These are phyloP conservation scores for Podiceps cristatus DNA, from an alignment of 2,113 vertebrate species.

Conservation along the genomic window DNA sequence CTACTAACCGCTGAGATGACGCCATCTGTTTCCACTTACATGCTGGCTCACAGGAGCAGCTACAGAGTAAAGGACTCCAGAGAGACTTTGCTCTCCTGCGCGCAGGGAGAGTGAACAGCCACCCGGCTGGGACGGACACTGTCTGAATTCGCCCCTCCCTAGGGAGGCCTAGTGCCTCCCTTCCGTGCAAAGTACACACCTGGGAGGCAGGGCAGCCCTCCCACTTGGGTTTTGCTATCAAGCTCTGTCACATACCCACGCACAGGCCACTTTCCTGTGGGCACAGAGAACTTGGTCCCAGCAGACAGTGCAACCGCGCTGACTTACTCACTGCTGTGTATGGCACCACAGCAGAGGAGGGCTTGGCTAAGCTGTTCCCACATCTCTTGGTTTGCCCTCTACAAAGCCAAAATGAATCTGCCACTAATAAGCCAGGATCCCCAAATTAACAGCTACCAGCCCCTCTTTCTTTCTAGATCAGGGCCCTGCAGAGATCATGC, in stretches of 20 bases:
- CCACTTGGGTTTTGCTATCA: neutral
- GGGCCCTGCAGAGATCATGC: neutral
- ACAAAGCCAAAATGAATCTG: neutral
- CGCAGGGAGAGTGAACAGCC: neutral
- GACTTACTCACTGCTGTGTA: neutral
- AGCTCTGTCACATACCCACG: neutral
- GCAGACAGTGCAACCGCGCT: neutral
- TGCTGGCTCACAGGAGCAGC: neutral
- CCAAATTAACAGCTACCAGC: neutral
- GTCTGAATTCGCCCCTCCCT: neutral
- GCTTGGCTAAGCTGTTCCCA: neutral
- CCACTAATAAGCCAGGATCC: neutral
- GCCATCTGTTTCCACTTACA: slow-evolving; percentile 36
- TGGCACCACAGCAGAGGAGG: neutral
- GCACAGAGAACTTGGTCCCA: neutral
- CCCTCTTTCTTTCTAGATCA: neutral
- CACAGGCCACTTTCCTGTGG: neutral
- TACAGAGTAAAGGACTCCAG: neutral
- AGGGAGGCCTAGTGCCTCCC: neutral
- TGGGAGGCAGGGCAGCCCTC: neutral
- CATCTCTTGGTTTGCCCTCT: neutral
- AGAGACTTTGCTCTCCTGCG: neutral
- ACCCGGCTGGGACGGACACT: neutral
- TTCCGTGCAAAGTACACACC: neutral
- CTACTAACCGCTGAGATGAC: neutral